phyloP scores from a whole-genome alignment of 2,113 vertebrate species.

The Puntigrus tetrazona region DNA sequence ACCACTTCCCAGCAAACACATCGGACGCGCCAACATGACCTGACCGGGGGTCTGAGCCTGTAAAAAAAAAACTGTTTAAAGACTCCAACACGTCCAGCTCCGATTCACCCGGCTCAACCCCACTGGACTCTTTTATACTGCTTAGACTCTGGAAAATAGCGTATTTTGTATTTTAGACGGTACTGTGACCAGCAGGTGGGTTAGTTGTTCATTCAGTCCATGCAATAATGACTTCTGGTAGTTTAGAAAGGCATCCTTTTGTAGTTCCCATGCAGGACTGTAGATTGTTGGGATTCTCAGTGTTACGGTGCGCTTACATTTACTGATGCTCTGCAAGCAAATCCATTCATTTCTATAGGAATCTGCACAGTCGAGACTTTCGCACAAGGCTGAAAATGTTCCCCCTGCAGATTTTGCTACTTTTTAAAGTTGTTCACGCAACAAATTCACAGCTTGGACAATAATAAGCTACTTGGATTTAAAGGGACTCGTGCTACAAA shows the following conservation, averaged over 20 bases:
- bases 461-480: background rate
- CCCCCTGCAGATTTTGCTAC: background rate
- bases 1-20: slow-evolving; percentile 17
- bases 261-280: slow-evolving; percentile 7
- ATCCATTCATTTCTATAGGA: background rate
- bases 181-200: slow-evolving; percentile 35
- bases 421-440: background rate
- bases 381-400: background rate
- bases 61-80: slow-evolving; percentile 51
- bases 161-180: slow-evolving; percentile 41
- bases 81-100: slow-evolving; percentile 56
- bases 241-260: slow-evolving; percentile 19
- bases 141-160: slow-evolving; percentile 29
- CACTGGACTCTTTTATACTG: slow-evolving; percentile 53
- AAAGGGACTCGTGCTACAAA: background rate
- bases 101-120: slow-evolving; percentile 55
- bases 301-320: background rate
- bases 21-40: slow-evolving; percentile 29
- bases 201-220: slow-evolving; percentile 42
- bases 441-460: background rate
- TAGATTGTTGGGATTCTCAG: background rate
- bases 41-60: slow-evolving; percentile 41
- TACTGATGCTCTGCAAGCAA: background rate
- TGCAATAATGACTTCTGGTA: slow-evolving; percentile 41
- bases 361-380: background rate